Evolutionary conservation across 2,888 invertebrate genomes (phyloP).

Genomic region (Agriopis leucophaearia): DNA sequence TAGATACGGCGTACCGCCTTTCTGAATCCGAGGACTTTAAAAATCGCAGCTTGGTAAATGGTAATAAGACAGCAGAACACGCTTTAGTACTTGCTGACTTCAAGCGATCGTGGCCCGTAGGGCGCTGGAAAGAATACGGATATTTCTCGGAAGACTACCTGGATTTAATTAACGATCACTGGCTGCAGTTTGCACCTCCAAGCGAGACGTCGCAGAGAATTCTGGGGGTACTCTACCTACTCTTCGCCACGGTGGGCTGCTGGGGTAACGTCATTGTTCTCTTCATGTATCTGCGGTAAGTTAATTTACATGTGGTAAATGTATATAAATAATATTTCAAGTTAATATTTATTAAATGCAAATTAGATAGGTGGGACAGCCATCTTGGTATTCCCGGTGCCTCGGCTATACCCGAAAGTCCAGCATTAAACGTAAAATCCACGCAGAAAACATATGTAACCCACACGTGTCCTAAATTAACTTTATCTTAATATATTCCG

Average conservation of each 20-base stretch:
- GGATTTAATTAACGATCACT: slow-evolving; percentile 89
- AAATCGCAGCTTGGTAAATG: slow-evolving; percentile 54
- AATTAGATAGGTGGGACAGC: neutral
- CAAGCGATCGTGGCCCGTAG: slow-evolving; percentile 75
- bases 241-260: slow-evolving; percentile 89
- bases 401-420: neutral
- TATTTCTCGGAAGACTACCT: slow-evolving; percentile 87
- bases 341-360: neutral
- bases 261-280: slow-evolving; percentile 91
- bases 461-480: slow-evolving; percentile 2
- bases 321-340: no score
- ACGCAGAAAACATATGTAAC: slow-evolving; percentile 7
- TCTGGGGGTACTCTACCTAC: slow-evolving; percentile 87
- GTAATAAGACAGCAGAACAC: slow-evolving; percentile 57
- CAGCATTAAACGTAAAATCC: slow-evolving; percentile 7
- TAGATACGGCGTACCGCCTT: slow-evolving; percentile 50
- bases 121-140: slow-evolving; percentile 82
- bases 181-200: slow-evolving; percentile 90
- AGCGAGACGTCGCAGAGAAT: slow-evolving; percentile 83
- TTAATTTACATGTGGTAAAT: neutral
- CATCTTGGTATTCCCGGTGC: neutral
- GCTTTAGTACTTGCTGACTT: slow-evolving; percentile 67
- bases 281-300: slow-evolving; percentile 90
- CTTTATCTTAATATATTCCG: slow-evolving; percentile 27
- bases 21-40: slow-evolving; percentile 48